Base-by-base conservation (phyloP, 1,140 invertebrate species). In the Diachasma alloeum region DNA sequence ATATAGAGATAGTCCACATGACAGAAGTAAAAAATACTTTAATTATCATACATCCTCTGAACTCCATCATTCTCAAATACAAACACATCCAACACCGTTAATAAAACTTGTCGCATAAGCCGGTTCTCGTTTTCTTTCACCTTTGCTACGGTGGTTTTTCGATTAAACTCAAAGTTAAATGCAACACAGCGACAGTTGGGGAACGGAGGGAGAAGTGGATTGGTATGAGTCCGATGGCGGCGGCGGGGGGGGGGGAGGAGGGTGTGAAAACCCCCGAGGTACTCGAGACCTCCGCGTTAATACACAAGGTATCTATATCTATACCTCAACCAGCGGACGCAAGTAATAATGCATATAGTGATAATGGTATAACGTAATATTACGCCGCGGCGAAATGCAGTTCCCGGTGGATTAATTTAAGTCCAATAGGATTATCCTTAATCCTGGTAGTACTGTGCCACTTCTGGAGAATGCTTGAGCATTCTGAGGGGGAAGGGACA, bases 381-480 rank as follows among this genome's bases (percentile, higher is more conserved):
- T 86, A 83, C 81, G 83, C 77, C 63, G 78, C 78, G 78, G 79
- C 76, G 79, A 84, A 68, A 83, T 83, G 84, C 84, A 84, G 83
- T 85, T 83, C 80, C 80, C 79, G 36, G 36, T 76, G 84, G 83
- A 85, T 87, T 86, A 85, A 87, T 86, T 86, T 82, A 81, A 86
- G 85, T 87, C 85, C 85, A 87, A 86, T 86, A 86, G 84, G 86
- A 87, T 87, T 86, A 86, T 83, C 83, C 78, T 85, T 86, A 86
- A 87, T 87, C 84, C 81, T 39, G 71, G 72, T 80, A 78, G 83
- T 82, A 80, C 80, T 80, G 42, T 67, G 71, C 56, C 67, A 67
- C 71, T 75, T 79, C 72, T 74, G 31, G 37, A 42, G 48, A 31
- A 56, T 24, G 39, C n/a, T 15, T 22, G 42, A 36, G 53, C 11